Percentiles rank a stretch among this genome's conserved stretches.
Conservation (phyloP, 2,797 vertebrate species). For the Crocodylus rhombifer region DNA sequence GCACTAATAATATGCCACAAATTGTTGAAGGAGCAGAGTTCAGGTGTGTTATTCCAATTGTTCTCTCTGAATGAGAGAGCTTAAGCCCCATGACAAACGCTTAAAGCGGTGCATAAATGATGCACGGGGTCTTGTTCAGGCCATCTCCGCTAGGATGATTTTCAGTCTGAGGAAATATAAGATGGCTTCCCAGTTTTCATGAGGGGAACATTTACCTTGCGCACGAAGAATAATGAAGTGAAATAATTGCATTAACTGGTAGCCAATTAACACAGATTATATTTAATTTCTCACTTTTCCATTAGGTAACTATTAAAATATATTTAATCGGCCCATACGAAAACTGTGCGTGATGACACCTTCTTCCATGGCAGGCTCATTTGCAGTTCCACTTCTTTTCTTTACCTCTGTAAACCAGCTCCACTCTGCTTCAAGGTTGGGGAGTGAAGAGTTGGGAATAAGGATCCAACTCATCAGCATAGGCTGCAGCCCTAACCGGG, state of each 20-base stretch:
- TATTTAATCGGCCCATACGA: constrained; percentile 46
- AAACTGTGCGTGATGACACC: constrained; percentile 66
- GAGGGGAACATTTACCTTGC: neutral
- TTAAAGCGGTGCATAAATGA: neutral
- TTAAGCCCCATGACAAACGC: neutral
- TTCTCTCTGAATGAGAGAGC: neutral
- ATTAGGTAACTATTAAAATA: constrained; percentile 70
- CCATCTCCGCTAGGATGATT: neutral
- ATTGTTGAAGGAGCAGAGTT: constrained; percentile 18
- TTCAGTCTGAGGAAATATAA: neutral
- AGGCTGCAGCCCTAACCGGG: too few relatives aligned
- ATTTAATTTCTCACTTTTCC: constrained; percentile 69
- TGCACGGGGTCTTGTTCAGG: neutral
- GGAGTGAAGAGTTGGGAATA: constrained; percentile 57
- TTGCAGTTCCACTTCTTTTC: constrained; percentile 72
- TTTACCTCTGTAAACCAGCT: constrained; percentile 71
- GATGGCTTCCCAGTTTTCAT: constrained; percentile 10
- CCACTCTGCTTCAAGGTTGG: constrained; percentile 50
- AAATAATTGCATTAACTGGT: constrained; percentile 75
- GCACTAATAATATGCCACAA: neutral
- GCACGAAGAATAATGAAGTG: constrained; percentile 66
- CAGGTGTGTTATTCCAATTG: constrained; percentile 2
- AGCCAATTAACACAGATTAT: constrained; percentile 75
- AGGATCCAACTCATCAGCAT: constrained; percentile 11
- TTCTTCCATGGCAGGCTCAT: constrained; percentile 69